Evolutionary conservation across 2,797 vertebrate species (phyloP), one percentile per base, ranked within the genome.

Genomic region (Otolemur crassicaudatus): DNA sequence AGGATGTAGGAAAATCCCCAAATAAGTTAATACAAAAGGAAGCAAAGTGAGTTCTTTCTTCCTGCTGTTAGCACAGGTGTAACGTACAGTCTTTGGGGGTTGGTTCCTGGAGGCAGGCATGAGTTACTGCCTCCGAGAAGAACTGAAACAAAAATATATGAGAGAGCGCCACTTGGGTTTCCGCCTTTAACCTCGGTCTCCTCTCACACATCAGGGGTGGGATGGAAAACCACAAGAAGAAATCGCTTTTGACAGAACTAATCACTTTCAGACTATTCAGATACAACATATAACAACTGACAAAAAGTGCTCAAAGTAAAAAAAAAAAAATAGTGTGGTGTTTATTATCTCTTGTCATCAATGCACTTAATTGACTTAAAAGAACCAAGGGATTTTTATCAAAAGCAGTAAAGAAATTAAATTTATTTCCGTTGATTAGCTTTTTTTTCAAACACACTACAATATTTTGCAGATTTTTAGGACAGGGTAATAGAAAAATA

Each of bases 1-100:
- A 88, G 82, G 29, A 27, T 82, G 3, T 49, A 88, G 29, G 49
- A 56, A 90, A 91, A 91, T 96, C 91, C 86, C 93, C 20, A 96
- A 96, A 31, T 75, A 95, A 63, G 75, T 94, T 95, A 96, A 96
- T 29, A 40, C 25, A 65, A 43, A 63, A 79, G 61, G 27, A 85
- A 89, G 40, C 16, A 27, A 88, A 85, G 58, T 65, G 79, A 84
- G 43, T 87, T 81, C 58, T 40, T 95, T 29, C 65, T 19, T 13
- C 87, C 69, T 92, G 27, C 67, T 58, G 67, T 69, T 79, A 61
- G 37, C 79, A 60, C 13, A n/a, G 49, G 29, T 22, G 16, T 17
- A 56, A 10, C 40, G 6, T 5, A n/a, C 37, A 9, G 58, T 86
- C 49, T 93, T 72, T 37, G 22, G 63, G 80, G 75, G 46, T 12